Evolutionary conservation across 2,888 invertebrate genomes (phyloP), one percentile per base, ranked within the genome.

Genomic region (Bedellia somnulentella): DNA sequence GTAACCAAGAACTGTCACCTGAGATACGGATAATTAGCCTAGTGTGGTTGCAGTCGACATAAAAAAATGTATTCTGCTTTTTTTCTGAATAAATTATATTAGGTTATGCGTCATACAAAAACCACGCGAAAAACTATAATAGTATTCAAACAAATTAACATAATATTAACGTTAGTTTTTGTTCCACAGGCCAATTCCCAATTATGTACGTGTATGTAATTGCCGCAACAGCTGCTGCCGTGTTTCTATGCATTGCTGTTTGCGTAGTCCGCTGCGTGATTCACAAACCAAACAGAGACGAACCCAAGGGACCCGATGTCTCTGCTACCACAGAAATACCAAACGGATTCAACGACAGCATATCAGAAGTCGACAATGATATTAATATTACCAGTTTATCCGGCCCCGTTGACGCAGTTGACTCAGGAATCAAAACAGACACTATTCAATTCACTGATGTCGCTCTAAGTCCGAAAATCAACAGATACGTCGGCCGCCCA

Each of bases 141-240:
- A n/a, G n/a, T n/a, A n/a, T n/a, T n/a, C n/a, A n/a, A n/a, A n/a
- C n/a, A n/a, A n/a, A n/a, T n/a, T n/a, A n/a, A n/a, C n/a, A n/a
- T n/a, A n/a, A n/a, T n/a, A n/a, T n/a, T n/a, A n/a, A n/a, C n/a
- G n/a, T n/a, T n/a, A n/a, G n/a, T n/a, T n/a, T n/a, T n/a, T n/a
- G n/a, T n/a, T n/a, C n/a, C n/a, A 42, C 83, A 89, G 89, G 85
- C 55, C 85, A 87, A 51, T 83, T 83, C 48, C 87, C 88, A 54
- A 82, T 87, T 43, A 84, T 92, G 57, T 89, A 90, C 66, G 78
- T 92, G 33, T 92, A 92, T 78, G 80, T 92, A 54, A 85, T 88
- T 40, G 82, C 89, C 40, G 88, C 86, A 38, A 80, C 88, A 24
- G 81, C 86, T 15, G 82, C 81, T 10, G 85, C 86, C 9, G 68